Base-by-base conservation (phyloP, 2,113 vertebrate species). In the Xyrauchen texanus region DNA sequence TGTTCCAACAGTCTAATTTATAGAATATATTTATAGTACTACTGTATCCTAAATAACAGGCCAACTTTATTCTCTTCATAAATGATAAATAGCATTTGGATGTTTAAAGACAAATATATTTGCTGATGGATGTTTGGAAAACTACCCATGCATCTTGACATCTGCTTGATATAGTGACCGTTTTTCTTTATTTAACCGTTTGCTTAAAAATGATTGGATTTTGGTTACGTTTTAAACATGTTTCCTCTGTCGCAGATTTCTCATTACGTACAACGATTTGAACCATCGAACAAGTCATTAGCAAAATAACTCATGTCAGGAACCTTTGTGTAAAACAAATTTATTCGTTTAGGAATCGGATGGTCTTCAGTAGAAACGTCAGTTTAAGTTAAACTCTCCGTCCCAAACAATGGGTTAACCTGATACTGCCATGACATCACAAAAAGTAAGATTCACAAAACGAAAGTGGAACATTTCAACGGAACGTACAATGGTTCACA, bases 351-450 rank as follows among this genome's bases (percentile, higher is more conserved):
- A 90, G 90, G 91, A 92, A 92, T 94, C 93, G 89, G 91, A 92
- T 92, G 90, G 90, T 91, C 21, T 34, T 34, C 21, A 34, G 21
- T 34, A 34, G 21, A 94, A 93, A 94, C 92, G 87, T 91, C 88
- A 88, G 88, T 90, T 90, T 91, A 92, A 93, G 91, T 91, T 90
- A 91, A 89, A 85, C 81, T 92, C 89, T 93, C 89, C 83, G 86
- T 81, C 88, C 90, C 87, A 85, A 85, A 87, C 85, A 84, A 91
- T 88, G 89, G 86, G 88, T 89, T 86, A 91, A 93, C 90, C 87
- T 83, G 93, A 95, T 92, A 91, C 93, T 93, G 93, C 91, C 89
- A 84, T 93, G 94, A 94, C 93, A 93, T 93, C 93, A 95, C 93
- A 93, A 83, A 89, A 92, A 87, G 84, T 87, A 94, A 91, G 88